Percentiles rank a stretch among this genome's conserved stretches.
Conservation (phyloP, 2,797 vertebrate genomes). For the Mico argentatus region DNA sequence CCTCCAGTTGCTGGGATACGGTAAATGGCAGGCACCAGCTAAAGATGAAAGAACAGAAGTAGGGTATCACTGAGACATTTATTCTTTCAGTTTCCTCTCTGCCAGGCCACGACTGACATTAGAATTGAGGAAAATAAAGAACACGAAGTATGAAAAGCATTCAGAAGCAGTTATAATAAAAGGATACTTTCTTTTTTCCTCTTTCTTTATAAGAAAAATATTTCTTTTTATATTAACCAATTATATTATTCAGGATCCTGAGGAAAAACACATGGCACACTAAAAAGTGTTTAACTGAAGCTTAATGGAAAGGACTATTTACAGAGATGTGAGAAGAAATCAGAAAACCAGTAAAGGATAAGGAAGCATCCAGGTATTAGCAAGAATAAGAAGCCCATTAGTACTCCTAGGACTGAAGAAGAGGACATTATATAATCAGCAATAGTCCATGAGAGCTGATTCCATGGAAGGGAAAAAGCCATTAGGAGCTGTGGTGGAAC, state of each 20-base stretch:
- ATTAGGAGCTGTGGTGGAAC: not conserved
- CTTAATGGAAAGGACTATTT: not conserved
- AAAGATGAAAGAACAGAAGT: not conserved
- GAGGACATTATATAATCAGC: not conserved
- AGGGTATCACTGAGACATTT: fast-evolving
- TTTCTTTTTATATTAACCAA: not conserved
- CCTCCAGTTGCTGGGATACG: not conserved
- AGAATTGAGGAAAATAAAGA: not conserved
- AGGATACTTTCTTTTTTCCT: not conserved
- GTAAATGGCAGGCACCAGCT: not conserved
- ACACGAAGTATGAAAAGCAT: not conserved
- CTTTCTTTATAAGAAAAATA: not conserved
- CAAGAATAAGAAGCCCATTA: not conserved
- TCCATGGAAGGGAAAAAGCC: not conserved
- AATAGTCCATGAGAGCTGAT: not conserved
- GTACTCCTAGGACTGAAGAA: not conserved
- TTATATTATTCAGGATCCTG: not conserved
- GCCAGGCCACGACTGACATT: not conserved
- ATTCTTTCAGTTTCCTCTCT: not conserved
- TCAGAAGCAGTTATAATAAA: not conserved
- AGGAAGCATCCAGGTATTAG: not conserved
- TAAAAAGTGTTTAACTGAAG: not conserved
- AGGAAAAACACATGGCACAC: not conserved
- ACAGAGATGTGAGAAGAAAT: not conserved
- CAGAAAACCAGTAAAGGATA: not conserved